These are phyloP conservation scores for Poliocrania exsul DNA, from an alignment of 2,797 vertebrate genomes.

Conservation along the genomic window DNA sequence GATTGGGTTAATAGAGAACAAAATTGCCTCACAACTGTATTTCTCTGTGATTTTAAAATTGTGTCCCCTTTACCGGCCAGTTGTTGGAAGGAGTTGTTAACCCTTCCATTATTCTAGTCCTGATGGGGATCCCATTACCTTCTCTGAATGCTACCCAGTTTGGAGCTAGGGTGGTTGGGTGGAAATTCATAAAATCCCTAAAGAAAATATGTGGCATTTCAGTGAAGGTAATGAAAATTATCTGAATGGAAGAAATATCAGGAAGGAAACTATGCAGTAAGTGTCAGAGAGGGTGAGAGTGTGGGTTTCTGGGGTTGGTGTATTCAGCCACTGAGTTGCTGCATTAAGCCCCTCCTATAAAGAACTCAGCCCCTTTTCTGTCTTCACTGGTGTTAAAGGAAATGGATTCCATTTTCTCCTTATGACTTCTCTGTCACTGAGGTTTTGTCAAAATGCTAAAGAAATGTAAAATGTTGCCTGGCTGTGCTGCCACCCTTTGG, in stretches of 20 bases:
- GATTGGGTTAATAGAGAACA: constrained; percentile 89
- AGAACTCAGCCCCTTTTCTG: not conserved
- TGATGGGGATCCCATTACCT: not conserved
- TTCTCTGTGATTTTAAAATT: constrained; percentile 73
- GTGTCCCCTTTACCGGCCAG: not conserved
- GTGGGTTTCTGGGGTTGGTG: not conserved
- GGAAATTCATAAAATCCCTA: not conserved
- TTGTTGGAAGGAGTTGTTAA: constrained; percentile 17
- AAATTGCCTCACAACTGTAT: constrained; percentile 86
- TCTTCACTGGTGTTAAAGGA: not conserved
- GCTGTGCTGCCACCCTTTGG: constrained; percentile 48
- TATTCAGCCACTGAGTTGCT: not conserved
- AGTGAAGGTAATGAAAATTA: not conserved
- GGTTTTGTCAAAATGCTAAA: not conserved
- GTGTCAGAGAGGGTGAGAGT: not conserved
- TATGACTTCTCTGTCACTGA: not conserved
- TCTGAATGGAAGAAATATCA: not conserved
- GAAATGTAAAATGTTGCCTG: constrained; percentile 8
- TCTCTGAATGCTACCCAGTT: not conserved
- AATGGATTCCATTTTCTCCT: not conserved
- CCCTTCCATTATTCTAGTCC: not conserved
- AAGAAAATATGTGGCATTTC: not conserved
- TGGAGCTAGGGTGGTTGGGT: not conserved
- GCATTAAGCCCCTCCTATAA: not conserved
- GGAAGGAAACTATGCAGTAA: not conserved